Conservation (phyloP, 2,888 invertebrate species). For the Odiellus spinosus region DNA sequence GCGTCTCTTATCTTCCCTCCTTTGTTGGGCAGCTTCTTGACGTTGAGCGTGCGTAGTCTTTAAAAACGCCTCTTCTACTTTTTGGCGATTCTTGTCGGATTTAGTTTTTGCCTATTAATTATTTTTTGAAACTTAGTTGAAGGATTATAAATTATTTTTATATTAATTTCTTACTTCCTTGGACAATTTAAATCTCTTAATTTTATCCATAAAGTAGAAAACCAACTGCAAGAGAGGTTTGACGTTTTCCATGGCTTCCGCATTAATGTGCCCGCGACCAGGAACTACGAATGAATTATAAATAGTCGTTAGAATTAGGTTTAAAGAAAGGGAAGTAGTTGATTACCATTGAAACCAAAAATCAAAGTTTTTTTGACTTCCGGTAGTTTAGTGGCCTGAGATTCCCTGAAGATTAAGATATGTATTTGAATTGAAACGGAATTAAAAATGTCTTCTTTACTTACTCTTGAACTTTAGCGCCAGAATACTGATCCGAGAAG, state of each 20-base stretch:
- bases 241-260: constrained; percentile 49
- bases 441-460: constrained; percentile 29
- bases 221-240: constrained; percentile 69
- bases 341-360: constrained; percentile 51
- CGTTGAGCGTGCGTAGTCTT: constrained; percentile 90
- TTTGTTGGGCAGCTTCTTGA: constrained; percentile 85
- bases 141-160: no score
- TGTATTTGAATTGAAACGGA: neutral
- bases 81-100: constrained; percentile 84
- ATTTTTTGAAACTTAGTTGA: no score
- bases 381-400: constrained; percentile 39
- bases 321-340: no score
- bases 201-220: constrained; percentile 82
- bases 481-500: constrained; percentile 89
- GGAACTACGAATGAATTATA: constrained; percentile 24
- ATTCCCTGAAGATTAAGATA: constrained; percentile 37
- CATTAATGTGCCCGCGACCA: constrained; percentile 27
- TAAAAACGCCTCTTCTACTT: constrained; percentile 82
- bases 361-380: constrained; percentile 64
- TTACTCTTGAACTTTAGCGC: constrained; percentile 75
- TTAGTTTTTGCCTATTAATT: constrained; percentile 69
- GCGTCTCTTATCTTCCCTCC: constrained; percentile 81
- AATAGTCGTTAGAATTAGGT: no score
- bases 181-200: constrained; percentile 66
- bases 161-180: constrained; percentile 78